Evolutionary conservation across 1,140 invertebrate genomes (phyloP).

Genomic region (Caenorhabditis remanei): DNA sequence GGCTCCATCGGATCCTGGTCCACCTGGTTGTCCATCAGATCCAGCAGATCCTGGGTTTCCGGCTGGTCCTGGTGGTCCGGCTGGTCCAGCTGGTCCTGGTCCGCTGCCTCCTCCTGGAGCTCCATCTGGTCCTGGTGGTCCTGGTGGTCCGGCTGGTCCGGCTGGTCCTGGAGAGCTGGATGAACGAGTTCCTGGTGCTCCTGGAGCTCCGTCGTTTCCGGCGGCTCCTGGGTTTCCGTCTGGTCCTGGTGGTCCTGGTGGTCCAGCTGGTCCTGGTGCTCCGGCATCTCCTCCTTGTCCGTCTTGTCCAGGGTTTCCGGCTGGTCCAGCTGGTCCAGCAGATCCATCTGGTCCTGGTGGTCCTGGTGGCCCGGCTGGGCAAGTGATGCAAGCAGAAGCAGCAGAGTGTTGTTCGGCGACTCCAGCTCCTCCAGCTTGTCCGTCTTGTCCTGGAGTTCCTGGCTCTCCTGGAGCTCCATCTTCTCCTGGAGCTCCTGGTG

Average conservation of each 20-base stretch:
- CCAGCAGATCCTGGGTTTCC: slow-evolving; percentile 58
- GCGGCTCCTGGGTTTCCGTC: slow-evolving; percentile 46
- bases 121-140: slow-evolving; percentile 30
- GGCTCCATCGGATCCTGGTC: slow-evolving; percentile 51
- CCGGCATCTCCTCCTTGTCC: slow-evolving; percentile 11
- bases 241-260: slow-evolving; percentile 56
- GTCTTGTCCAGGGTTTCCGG: slow-evolving; percentile 38
- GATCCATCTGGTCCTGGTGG: slow-evolving; percentile 44
- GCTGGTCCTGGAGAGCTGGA: slow-evolving; percentile 50
- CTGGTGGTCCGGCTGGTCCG: slow-evolving; percentile 56
- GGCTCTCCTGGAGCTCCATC: slow-evolving; percentile 32
- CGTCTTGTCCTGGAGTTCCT: slow-evolving; percentile 50
- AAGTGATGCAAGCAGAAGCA: slow-evolving; percentile 43
- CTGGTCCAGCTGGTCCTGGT: slow-evolving; percentile 47
- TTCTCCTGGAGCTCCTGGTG: slow-evolving; percentile 51
- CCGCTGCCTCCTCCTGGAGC: slow-evolving; percentile 38
- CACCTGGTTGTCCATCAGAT: slow-evolving; percentile 44
- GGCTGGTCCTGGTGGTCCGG: slow-evolving; percentile 60
- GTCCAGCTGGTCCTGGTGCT: slow-evolving; percentile 46
- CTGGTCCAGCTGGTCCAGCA: slow-evolving; percentile 57
- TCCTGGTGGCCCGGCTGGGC: slow-evolving; percentile 63
- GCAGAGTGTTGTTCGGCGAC: slow-evolving; percentile 2
- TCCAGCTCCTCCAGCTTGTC: slow-evolving; percentile 54
- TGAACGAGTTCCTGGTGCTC: slow-evolving; percentile 58
- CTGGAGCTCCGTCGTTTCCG: slow-evolving; percentile 52